Evolutionary conservation across 2,797 vertebrate species (phyloP).

Genomic region (Neosilurus hyrtlii): DNA sequence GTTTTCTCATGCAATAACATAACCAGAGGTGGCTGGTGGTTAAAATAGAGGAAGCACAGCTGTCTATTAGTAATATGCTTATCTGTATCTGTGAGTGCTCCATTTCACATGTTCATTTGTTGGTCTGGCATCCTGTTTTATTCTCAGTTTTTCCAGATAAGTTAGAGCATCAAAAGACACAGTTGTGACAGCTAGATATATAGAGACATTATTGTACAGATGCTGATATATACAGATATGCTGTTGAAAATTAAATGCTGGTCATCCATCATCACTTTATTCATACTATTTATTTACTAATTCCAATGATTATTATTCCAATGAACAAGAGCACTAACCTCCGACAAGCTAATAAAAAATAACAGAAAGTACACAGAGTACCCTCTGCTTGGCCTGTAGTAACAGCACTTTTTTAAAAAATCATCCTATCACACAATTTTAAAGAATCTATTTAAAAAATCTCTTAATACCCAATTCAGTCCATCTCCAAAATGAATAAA

Average conservation of each 20-base stretch:
- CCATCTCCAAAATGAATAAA: too few species aligned
- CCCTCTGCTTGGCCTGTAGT: too few species aligned
- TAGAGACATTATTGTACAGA: neutral
- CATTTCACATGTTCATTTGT: neutral
- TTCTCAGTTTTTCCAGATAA: neutral
- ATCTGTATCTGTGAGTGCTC: too few species aligned
- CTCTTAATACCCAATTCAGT: too few species aligned
- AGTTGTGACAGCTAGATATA: neutral
- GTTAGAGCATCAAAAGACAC: neutral
- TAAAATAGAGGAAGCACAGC: neutral
- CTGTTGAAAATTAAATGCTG: neutral
- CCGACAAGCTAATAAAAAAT: too few species aligned
- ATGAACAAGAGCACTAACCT: too few species aligned
- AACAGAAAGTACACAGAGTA: too few species aligned
- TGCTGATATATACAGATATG: too few species aligned
- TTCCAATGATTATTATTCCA: neutral
- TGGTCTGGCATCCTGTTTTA: neutral
- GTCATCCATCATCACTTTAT: neutral
- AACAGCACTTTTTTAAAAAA: too few species aligned
- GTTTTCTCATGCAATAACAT: neutral
- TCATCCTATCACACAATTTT: too few species aligned
- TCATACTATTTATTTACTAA: neutral
- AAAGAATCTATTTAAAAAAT: too few species aligned
- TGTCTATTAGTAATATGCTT: neutral
- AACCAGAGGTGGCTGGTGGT: neutral